phyloP scores from a whole-genome alignment of 1,140 invertebrate genomes.

The Ganaspis sp. region DNA sequence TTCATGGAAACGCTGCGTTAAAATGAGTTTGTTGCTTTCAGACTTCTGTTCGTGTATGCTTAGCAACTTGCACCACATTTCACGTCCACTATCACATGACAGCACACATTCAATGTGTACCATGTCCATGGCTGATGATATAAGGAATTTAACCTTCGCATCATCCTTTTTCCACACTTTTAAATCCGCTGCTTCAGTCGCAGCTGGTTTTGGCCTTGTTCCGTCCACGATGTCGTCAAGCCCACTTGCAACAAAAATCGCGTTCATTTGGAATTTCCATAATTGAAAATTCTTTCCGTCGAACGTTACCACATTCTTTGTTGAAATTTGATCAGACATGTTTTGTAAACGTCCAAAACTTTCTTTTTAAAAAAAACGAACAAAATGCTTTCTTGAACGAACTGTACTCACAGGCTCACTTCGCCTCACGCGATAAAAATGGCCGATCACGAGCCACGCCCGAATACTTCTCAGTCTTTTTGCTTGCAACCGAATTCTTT shows the following conservation, averaged over 20 bases:
- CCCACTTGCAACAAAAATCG: background rate
- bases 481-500: too few relatives aligned
- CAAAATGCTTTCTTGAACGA: too few relatives aligned
- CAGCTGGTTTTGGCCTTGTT: background rate
- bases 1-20: conserved; percentile 3
- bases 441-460: too few relatives aligned
- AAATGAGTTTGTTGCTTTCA: background rate
- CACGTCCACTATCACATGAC: background rate
- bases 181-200: background rate
- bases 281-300: conserved; percentile 55
- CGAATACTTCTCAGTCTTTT: too few relatives aligned
- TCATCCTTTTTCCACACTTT: background rate
- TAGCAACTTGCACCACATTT: conserved; percentile 32
- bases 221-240: background rate
- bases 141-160: conserved; percentile 31
- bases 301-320: conserved; percentile 47
- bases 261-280: conserved; percentile 55
- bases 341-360: too few relatives aligned
- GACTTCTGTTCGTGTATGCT: conserved; percentile 27
- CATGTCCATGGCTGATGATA: background rate
- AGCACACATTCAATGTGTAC: background rate
- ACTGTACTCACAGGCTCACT: too few relatives aligned
- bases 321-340: too few relatives aligned
- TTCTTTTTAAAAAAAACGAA: too few relatives aligned
- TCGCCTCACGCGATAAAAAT: too few relatives aligned